Conservation (phyloP, 2,888 invertebrate genomes). For the Taenaris catops region DNA sequence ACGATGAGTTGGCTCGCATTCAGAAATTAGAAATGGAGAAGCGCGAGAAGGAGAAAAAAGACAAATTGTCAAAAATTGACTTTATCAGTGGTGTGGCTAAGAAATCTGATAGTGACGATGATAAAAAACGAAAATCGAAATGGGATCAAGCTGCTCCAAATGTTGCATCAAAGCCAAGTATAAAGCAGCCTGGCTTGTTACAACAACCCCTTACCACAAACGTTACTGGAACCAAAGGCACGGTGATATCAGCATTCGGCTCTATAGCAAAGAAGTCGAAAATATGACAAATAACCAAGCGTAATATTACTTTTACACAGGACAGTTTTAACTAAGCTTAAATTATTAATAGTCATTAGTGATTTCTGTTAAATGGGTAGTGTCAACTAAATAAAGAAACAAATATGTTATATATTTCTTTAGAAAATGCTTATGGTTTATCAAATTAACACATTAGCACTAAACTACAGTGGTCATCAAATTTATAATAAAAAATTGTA, state of each 20-base stretch:
- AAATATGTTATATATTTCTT: not conserved
- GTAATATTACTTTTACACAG: too few species aligned
- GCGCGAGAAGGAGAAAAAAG: slow-evolving; percentile 93
- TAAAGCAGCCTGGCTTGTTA: slow-evolving; percentile 84
- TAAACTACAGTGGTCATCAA: too few species aligned
- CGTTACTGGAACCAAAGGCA: slow-evolving; percentile 93
- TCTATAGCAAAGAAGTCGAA: slow-evolving; percentile 91
- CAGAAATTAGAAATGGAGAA: slow-evolving; percentile 96
- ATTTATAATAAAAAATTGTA: too few species aligned
- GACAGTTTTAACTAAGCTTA: too few species aligned
- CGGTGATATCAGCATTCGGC: slow-evolving; percentile 95
- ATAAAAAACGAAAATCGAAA: slow-evolving; percentile 92
- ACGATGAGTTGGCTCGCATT: slow-evolving; percentile 93
- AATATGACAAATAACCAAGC: slow-evolving; percentile 42
- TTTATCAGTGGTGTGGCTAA: slow-evolving; percentile 88
- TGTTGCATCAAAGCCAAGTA: slow-evolving; percentile 73
- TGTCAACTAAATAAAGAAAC: too few species aligned
- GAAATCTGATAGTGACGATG: slow-evolving; percentile 85
- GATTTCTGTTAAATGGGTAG: too few species aligned
- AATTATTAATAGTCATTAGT: too few species aligned
- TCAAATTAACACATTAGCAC: too few species aligned
- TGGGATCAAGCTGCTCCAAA: slow-evolving; percentile 93
- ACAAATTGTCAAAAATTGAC: slow-evolving; percentile 89
- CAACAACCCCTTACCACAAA: slow-evolving; percentile 88
- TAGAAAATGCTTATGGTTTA: too few species aligned